A percentile compares a stretch with the other conserved stretches of the same genome.
Evolutionary conservation across 1,140 invertebrate genomes (phyloP).

Genomic region (Drosophila pallidifrons): DNA sequence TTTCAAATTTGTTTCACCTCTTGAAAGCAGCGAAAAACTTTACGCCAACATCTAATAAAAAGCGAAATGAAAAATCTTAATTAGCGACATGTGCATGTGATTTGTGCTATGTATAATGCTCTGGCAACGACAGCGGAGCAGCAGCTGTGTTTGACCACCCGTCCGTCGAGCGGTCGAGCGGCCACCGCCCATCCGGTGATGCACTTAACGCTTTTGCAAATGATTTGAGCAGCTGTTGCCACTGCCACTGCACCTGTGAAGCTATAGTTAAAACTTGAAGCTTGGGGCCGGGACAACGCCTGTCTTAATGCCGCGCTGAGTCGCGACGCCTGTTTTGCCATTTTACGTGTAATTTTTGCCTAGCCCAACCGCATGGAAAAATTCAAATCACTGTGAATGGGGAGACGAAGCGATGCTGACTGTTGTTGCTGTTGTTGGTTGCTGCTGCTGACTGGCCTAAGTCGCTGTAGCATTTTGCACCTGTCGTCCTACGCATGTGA

Average conservation of each 20-base stretch:
- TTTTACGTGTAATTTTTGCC: conserved; percentile 58
- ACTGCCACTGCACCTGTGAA: conserved; percentile 48
- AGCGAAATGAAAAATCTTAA: conserved; percentile 53
- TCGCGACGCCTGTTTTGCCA: conserved; percentile 37
- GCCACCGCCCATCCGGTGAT: conserved; percentile 64
- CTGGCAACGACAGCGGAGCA: neutral
- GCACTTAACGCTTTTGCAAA: conserved; percentile 59
- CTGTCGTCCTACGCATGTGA: conserved; percentile 81
- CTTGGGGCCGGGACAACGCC: conserved; percentile 17
- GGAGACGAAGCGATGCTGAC: conserved; percentile 27
- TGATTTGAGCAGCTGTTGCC: conserved; percentile 66
- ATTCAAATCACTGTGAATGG: conserved; percentile 71
- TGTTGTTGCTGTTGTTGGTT: neutral
- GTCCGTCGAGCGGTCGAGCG: conserved; percentile 16
- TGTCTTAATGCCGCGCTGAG: conserved; percentile 29
- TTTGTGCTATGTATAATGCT: neutral
- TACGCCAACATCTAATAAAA: conserved; percentile 36
- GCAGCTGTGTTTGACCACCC: conserved; percentile 43
- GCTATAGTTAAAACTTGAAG: no score
- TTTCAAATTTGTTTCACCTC: conserved; percentile 35
- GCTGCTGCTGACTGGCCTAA: conserved; percentile 42
- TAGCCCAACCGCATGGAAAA: conserved; percentile 65
- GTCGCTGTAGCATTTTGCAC: conserved; percentile 78
- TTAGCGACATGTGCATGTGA: conserved; percentile 33
- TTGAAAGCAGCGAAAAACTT: neutral